Evolutionary conservation across 2,113 vertebrate genomes (phyloP).

Genomic region (Tragelaphus scriptus): DNA sequence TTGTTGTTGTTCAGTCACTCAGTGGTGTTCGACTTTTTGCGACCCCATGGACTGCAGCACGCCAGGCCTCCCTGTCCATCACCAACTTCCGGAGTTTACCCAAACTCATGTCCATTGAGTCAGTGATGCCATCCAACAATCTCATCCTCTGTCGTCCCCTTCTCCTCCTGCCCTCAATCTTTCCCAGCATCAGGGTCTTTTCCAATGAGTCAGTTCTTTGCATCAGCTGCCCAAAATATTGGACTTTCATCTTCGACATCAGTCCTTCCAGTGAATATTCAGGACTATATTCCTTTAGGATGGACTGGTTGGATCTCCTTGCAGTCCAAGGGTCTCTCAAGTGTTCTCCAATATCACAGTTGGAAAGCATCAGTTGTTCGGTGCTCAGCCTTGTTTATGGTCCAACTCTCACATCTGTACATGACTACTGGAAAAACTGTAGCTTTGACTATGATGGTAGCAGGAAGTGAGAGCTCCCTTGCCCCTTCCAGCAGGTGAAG

Average conservation of each 20-base stretch:
- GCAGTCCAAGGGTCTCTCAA: neutral
- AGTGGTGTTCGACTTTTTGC: accelerated
- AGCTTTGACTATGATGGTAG: neutral
- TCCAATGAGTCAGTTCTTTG: accelerated
- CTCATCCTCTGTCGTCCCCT: accelerated
- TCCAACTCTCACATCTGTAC: neutral
- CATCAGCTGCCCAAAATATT: neutral
- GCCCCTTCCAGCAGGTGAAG: accelerated
- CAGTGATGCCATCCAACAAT: neutral
- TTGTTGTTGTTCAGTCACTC: neutral
- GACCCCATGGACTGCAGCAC: neutral
- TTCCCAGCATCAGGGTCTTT: neutral
- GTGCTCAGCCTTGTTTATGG: neutral
- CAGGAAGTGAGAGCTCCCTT: neutral
- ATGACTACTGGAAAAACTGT: neutral
- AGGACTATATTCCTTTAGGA: neutral
- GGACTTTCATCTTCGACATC: neutral
- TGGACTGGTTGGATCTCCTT: neutral
- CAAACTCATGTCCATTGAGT: neutral
- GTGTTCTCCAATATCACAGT: neutral
- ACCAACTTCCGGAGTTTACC: accelerated
- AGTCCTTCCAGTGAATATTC: neutral
- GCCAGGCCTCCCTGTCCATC: no score
- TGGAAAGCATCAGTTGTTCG: accelerated
- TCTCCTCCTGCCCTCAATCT: neutral